Conservation (phyloP, 2,113 vertebrate species). For the Parus major region DNA sequence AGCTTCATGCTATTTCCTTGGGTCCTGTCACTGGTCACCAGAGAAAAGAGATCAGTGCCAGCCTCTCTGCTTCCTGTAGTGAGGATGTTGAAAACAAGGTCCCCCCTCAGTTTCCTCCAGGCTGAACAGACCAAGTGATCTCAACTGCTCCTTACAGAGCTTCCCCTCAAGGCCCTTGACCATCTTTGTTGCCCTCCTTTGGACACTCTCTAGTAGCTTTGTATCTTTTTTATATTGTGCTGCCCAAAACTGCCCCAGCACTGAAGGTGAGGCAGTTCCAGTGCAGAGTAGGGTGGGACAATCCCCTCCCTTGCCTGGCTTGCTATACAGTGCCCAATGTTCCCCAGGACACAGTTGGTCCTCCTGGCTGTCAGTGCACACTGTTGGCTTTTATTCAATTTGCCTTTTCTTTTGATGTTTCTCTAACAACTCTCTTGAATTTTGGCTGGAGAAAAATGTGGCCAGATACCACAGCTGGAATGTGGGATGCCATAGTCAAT, state of each 20-base stretch:
- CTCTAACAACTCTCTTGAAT: neutral
- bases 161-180: neutral
- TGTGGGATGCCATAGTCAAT: neutral
- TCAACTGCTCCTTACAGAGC: neutral
- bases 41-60: neutral
- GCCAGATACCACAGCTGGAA: neutral
- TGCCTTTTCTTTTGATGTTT: neutral
- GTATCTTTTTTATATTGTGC: neutral
- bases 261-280: fast-evolving
- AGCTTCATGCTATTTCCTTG: neutral
- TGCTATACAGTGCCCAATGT: neutral
- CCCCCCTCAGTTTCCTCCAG: neutral
- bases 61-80: neutral
- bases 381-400: neutral
- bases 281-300: neutral
- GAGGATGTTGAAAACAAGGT: neutral
- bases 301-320: neutral
- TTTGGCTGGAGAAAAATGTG: neutral
- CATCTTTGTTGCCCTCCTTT: neutral
- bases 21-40: neutral
- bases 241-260: neutral
- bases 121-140: neutral
- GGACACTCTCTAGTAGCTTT: neutral
- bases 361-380: neutral
- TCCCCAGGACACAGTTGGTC: neutral